A percentile compares a stretch with the other conserved stretches of the same genome.
Evolutionary conservation across 2,888 invertebrate species (phyloP).

Genomic region (Drosophila diplacantha): DNA sequence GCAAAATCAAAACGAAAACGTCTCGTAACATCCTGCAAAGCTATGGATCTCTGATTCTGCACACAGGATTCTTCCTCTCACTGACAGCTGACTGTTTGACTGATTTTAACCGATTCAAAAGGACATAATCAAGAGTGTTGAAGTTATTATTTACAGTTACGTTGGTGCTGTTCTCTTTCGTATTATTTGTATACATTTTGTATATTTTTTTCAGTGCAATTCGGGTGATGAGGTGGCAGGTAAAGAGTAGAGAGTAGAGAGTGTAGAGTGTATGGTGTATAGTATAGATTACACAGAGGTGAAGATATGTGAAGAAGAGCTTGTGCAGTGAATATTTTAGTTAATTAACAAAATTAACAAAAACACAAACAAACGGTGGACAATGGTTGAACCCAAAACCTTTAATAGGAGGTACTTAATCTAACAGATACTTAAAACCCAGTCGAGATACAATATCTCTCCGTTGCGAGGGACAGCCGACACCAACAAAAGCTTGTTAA

Average conservation of each 20-base stretch:
- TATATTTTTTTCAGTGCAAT: conserved; percentile 7
- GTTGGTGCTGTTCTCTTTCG: conserved; percentile 11
- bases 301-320: background rate
- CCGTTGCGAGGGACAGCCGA: conserved; percentile 28
- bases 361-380: conserved; percentile 47
- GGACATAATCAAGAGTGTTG: conserved; percentile 6
- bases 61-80: conserved; percentile 1
- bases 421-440: background rate
- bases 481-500: conserved; percentile 40
- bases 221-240: conserved; percentile 16
- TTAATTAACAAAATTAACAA: conserved; percentile 27
- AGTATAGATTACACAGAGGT: background rate
- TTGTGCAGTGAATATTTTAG: conserved; percentile 38
- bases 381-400: conserved; percentile 20
- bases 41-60: conserved; percentile 1
- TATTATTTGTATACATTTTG: background rate
- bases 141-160: conserved; percentile 29
- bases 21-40: background rate
- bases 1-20: conserved; percentile 5
- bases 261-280: background rate
- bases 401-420: conserved; percentile 8
- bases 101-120: conserved; percentile 29
- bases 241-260: background rate
- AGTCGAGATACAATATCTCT: conserved; percentile 6
- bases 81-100: conserved; percentile 13